Evolutionary conservation across 1,140 invertebrate species (phyloP).

Genomic region (Drosophila gunungcola): DNA sequence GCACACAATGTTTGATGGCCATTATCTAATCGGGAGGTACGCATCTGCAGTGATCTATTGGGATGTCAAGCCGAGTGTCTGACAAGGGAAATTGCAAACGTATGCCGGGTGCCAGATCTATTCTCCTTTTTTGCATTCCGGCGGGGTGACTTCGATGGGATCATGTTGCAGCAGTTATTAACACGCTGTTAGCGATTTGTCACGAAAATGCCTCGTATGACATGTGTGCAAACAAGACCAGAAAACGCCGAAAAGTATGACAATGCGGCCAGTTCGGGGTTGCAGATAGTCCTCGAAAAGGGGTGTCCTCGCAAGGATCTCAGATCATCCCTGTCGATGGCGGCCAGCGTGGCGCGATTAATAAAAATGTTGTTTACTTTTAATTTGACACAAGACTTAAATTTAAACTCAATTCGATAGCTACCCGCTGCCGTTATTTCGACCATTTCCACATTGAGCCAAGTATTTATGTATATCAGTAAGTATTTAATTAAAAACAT

Average conservation of each 20-base stretch:
- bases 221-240: slow-evolving; percentile 77
- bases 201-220: slow-evolving; percentile 70
- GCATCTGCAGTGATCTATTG: slow-evolving; percentile 69
- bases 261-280: slow-evolving; percentile 17
- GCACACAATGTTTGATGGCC: slow-evolving; percentile 10
- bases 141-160: slow-evolving; percentile 49
- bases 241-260: slow-evolving; percentile 35
- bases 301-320: slow-evolving; percentile 37
- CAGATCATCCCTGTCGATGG: slow-evolving; percentile 34
- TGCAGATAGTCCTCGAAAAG: slow-evolving; percentile 46
- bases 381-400: slow-evolving; percentile 67
- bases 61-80: slow-evolving; percentile 34
- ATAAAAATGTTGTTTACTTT: slow-evolving; percentile 69
- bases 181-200: slow-evolving; percentile 78
- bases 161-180: slow-evolving; percentile 61
- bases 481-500: slow-evolving; percentile 76
- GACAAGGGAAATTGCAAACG: slow-evolving; percentile 37
- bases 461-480: slow-evolving; percentile 67
- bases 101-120: slow-evolving; percentile 7
- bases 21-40: slow-evolving; percentile 50
- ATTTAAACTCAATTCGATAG: slow-evolving; percentile 24
- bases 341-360: slow-evolving; percentile 35
- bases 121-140: slow-evolving; percentile 20
- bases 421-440: neutral
- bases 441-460: neutral